phyloP scores from a whole-genome alignment of 2,888 invertebrate genomes.

The Hypselothyrea guttata region DNA sequence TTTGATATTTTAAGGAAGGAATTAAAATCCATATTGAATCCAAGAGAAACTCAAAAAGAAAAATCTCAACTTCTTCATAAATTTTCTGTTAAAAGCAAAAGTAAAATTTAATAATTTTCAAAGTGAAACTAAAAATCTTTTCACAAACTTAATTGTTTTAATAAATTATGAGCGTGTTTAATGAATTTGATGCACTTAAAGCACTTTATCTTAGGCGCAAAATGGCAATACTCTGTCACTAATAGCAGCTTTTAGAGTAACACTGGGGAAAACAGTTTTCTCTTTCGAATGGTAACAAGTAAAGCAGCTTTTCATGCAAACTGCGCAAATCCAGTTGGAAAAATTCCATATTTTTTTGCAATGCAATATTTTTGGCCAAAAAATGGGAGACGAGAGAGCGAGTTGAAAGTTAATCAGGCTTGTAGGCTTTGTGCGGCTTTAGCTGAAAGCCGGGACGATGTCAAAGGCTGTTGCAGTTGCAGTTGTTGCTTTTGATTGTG shows the following conservation, averaged over 20 bases:
- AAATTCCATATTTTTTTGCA: slow-evolving; percentile 25
- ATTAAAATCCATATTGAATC: too few relatives aligned
- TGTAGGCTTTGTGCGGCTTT: slow-evolving; percentile 39
- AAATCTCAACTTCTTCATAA: too few relatives aligned
- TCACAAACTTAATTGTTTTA: too few relatives aligned
- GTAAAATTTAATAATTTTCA: too few relatives aligned
- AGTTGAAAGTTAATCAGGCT: slow-evolving; percentile 36
- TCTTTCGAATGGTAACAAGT: slow-evolving; percentile 18
- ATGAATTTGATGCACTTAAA: too few relatives aligned
- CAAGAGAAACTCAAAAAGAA: too few relatives aligned
- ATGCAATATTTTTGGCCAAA: slow-evolving; percentile 8
- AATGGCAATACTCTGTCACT: too few relatives aligned
- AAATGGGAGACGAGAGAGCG: background rate
- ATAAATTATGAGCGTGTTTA: too few relatives aligned
- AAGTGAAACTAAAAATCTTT: too few relatives aligned
- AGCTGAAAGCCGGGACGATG: slow-evolving; percentile 34
- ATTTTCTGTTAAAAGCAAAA: too few relatives aligned
- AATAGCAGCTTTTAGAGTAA: background rate
- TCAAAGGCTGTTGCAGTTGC: slow-evolving; percentile 36
- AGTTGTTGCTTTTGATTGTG: slow-evolving; percentile 2
- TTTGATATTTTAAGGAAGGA: too few relatives aligned
- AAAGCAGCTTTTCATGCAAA: slow-evolving; percentile 16
- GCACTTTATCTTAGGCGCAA: too few relatives aligned
- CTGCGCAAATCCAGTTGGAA: slow-evolving; percentile 36
- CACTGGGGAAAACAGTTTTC: slow-evolving; percentile 10